These are phyloP conservation scores for Muscina levida DNA, from an alignment of 2,888 invertebrate species.

Conservation along the genomic window DNA sequence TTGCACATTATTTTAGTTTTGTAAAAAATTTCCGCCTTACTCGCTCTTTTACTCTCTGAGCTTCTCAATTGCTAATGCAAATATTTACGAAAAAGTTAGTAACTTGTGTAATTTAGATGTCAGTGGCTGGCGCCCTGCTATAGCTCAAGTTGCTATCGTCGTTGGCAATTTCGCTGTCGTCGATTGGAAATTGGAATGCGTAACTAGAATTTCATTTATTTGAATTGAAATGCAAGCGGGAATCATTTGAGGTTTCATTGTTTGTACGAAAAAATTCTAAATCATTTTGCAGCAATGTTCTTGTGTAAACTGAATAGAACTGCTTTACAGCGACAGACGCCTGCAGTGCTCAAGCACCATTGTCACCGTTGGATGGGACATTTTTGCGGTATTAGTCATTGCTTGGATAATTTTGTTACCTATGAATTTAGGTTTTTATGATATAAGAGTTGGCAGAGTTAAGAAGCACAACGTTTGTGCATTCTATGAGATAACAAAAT, in stretches of 20 bases:
- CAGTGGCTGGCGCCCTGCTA: slow-evolving; percentile 54
- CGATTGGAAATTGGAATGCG: slow-evolving; percentile 45
- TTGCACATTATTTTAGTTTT: too few relatives aligned
- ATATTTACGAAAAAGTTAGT: slow-evolving; percentile 23
- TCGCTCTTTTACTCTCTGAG: too few relatives aligned
- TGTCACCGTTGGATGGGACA: neutral
- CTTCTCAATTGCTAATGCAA: neutral
- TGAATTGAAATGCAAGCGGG: slow-evolving; percentile 55
- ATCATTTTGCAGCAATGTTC: neutral
- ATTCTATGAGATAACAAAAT: too few relatives aligned
- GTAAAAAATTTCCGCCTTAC: too few relatives aligned
- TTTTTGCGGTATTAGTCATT: slow-evolving; percentile 1
- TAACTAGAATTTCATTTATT: slow-evolving; percentile 63
- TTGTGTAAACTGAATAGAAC: neutral
- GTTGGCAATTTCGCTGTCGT: neutral
- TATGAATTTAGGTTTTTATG: too few relatives aligned
- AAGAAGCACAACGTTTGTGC: too few relatives aligned
- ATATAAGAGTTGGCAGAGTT: too few relatives aligned
- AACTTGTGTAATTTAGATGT: slow-evolving; percentile 50
- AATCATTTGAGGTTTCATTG: slow-evolving; percentile 62
- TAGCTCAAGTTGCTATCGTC: neutral
- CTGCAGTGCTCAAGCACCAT: neutral
- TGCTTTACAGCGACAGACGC: neutral
- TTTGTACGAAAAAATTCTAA: slow-evolving; percentile 8
- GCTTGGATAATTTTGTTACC: too few relatives aligned